Base-by-base conservation (phyloP, 2,888 invertebrate species). In the Tinea semifulvella region DNA sequence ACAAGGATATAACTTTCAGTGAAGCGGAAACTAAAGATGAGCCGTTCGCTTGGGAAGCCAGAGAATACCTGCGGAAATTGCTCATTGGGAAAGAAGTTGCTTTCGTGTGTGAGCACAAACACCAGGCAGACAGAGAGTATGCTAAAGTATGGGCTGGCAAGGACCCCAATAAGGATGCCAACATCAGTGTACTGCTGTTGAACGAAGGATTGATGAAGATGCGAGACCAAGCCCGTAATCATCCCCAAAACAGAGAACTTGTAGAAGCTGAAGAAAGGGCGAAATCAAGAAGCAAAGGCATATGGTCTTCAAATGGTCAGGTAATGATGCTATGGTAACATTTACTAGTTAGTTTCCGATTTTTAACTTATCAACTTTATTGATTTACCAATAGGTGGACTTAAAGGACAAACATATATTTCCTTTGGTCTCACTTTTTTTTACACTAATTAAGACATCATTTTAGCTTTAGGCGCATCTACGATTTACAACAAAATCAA, bases 21-120 rank as follows among this genome's bases (percentile, higher is more conserved):
- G 83, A 85, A 31, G 85, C 85, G 36, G 90, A 90, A 58, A 85
- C 87, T 8, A 90, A 88, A 65, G 95, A 95, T 65, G 94, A 98
- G 74, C 94, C 98, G 1, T 98, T 85, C 82, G 98, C 97, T 0
- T 99, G 98, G 97, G 98, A 98, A 64, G 94, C 98, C 1, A 87
- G 98, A 45, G 98, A 99, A 75, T 98, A 90, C 63, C 81, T 99
- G 42, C 86, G 98, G 26, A 94, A 94, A 63, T 94, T 94, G 68
- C 74, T 98, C 25, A 88, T 99, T 57, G 96, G 96, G 2, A 91
- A 94, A 65, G 91, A 94, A 57, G 93, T 99, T 0, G 85, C 86
- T 11, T 97, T 96, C 63, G 89, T 88, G 26, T 84, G 85, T 44
- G 96, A 97, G 61, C 94, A 91, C 61, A 88, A 91, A 47, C 92